These are phyloP conservation scores for Brotula barbata DNA, from an alignment of 2,797 vertebrate species.

Conservation along the genomic window DNA sequence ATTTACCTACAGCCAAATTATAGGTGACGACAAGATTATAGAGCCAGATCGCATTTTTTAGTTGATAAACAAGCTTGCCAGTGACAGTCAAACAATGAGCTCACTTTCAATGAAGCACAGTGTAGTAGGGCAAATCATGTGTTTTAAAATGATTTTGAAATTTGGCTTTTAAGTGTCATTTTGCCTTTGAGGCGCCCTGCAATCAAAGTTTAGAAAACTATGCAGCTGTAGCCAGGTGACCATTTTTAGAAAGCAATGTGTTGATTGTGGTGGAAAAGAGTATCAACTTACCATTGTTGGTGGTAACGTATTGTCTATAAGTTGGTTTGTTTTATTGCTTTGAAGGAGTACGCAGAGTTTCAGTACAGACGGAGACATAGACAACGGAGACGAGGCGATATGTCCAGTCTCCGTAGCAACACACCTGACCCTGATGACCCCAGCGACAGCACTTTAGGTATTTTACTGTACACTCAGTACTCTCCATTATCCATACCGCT, in stretches of 20 bases:
- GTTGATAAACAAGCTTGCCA: not conserved
- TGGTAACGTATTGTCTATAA: not conserved
- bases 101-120: not conserved
- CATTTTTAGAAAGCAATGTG: not conserved
- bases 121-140: not conserved
- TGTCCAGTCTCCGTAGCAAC: slow-evolving; percentile 91
- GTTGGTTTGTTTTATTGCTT: slow-evolving; percentile 17
- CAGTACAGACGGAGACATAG: slow-evolving; percentile 95
- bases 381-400: slow-evolving; percentile 89
- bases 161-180: not conserved
- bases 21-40: not conserved
- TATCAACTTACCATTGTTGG: not conserved
- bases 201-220: slow-evolving; percentile 5
- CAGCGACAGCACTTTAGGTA: slow-evolving; percentile 87
- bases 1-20: slow-evolving; percentile 13
- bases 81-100: not conserved
- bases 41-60: not conserved
- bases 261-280: not conserved
- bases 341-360: slow-evolving; percentile 97
- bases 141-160: not conserved
- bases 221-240: not conserved
- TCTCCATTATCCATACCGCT: no score
- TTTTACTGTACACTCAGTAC: not conserved
- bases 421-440: slow-evolving; percentile 88
- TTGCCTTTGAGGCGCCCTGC: slow-evolving; percentile 2